Conservation (phyloP, 2,113 vertebrate species). For the Dipodomys merriami region DNA sequence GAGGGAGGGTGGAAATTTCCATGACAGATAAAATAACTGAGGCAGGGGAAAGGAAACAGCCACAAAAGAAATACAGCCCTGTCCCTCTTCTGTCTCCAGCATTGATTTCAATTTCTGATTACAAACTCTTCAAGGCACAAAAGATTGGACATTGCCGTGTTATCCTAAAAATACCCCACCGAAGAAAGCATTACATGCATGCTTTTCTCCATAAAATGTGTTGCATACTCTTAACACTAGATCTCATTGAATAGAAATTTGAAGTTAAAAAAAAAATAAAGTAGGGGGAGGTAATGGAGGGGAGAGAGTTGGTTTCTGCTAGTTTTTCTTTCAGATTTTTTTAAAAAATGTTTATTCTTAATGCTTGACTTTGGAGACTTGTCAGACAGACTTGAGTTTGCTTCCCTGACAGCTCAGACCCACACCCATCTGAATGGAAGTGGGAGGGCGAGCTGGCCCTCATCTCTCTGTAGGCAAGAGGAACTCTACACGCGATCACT, state of each 20-base stretch:
- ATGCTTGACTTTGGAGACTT: slow-evolving; percentile 63
- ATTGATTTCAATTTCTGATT: slow-evolving; percentile 86
- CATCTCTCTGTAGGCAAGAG: slow-evolving; percentile 70
- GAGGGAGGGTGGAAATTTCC: slow-evolving; percentile 52
- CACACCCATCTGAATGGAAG: background rate
- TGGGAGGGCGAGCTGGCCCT: slow-evolving; percentile 49
- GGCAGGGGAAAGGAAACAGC: slow-evolving; percentile 56
- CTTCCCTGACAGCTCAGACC: slow-evolving; percentile 69
- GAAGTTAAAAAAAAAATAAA: slow-evolving; percentile 48
- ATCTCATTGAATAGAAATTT: slow-evolving; percentile 80
- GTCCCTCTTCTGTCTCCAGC: slow-evolving; percentile 77
- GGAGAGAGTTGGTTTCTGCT: slow-evolving; percentile 69
- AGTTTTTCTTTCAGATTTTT: too few relatives aligned
- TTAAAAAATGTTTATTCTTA: background rate
- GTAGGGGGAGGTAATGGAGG: slow-evolving; percentile 62
- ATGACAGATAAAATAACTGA: slow-evolving; percentile 71
- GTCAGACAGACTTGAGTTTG: slow-evolving; percentile 79
- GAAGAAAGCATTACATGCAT: slow-evolving; percentile 79
- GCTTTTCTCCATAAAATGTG: slow-evolving; percentile 81
- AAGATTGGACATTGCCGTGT: slow-evolving; percentile 80
- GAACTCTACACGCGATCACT: slow-evolving; percentile 67
- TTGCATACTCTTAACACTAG: slow-evolving; percentile 47
- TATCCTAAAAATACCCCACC: slow-evolving; percentile 79
- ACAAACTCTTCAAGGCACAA: slow-evolving; percentile 82
- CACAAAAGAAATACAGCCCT: slow-evolving; percentile 83